Percentiles rank a stretch among this genome's conserved stretches.
Conservation (phyloP, 1,140 invertebrate genomes). For the Cephus cinctus region DNA sequence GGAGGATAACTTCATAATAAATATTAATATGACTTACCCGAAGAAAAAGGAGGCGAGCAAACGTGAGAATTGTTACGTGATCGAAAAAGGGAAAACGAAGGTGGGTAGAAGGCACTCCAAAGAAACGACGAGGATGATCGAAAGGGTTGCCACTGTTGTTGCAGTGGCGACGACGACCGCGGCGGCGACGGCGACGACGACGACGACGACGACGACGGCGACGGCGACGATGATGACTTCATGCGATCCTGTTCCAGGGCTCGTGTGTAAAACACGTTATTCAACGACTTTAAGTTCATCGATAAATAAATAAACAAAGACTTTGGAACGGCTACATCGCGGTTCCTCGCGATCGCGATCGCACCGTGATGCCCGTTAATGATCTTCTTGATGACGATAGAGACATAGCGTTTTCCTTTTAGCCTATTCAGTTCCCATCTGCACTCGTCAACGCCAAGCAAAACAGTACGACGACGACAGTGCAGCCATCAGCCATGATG, state of each 20-base stretch:
- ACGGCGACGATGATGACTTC: slow-evolving; percentile 16
- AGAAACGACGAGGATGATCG: slow-evolving; percentile 6
- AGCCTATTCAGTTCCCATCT: slow-evolving; percentile 14
- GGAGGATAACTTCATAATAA: too few species aligned
- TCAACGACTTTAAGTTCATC: slow-evolving; percentile 27
- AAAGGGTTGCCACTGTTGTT: slow-evolving; percentile 12
- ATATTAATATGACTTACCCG: neutral
- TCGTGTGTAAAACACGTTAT: slow-evolving; percentile 20
- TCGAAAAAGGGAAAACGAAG: slow-evolving; percentile 6
- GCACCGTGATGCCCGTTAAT: slow-evolving; percentile 16
- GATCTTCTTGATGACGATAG: slow-evolving; percentile 18
- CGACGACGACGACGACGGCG: slow-evolving; percentile 4
- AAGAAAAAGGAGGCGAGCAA: slow-evolving; percentile 7
- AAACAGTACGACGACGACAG: slow-evolving; percentile 15
- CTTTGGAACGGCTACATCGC: slow-evolving; percentile 28
- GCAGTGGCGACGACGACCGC: slow-evolving; percentile 10
- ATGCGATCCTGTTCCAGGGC: slow-evolving; percentile 17
- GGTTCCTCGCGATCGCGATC: slow-evolving; percentile 17
- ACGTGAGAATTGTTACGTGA: slow-evolving; percentile 7
- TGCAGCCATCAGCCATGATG: too few species aligned
- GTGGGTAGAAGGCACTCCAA: slow-evolving; percentile 21
- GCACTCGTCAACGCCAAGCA: slow-evolving; percentile 12
- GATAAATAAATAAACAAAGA: slow-evolving; percentile 23
- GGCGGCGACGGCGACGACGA: slow-evolving; percentile 10
- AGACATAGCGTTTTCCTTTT: slow-evolving; percentile 25